Conservation (phyloP, 2,113 vertebrate species). For the Podiceps cristatus region DNA sequence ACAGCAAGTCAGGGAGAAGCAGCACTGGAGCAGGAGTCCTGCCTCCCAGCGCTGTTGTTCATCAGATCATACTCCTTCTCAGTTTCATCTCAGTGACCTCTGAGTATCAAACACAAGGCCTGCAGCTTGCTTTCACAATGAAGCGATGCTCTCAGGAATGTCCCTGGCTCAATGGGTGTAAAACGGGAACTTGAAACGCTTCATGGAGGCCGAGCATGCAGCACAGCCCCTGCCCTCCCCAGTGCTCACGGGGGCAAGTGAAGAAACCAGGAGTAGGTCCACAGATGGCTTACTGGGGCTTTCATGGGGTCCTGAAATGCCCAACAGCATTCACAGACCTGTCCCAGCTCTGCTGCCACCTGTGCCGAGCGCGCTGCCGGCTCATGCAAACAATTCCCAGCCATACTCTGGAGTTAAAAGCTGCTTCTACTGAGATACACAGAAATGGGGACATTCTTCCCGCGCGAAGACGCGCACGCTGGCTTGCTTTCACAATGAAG, state of each 20-base stretch:
- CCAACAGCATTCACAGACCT: background rate
- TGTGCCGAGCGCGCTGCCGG: background rate
- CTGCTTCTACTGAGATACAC: background rate
- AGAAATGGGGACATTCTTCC: background rate
- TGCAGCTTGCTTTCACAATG: background rate
- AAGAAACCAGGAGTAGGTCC: background rate
- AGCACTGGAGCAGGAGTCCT: background rate
- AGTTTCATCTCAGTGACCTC: background rate
- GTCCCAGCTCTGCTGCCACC: background rate
- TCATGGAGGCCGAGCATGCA: background rate
- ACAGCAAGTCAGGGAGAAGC: background rate
- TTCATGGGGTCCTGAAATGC: rapidly evolving
- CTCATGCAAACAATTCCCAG: background rate
- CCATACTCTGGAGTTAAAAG: background rate
- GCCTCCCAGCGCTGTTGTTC: background rate
- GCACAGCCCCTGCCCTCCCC: background rate
- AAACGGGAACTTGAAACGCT: background rate
- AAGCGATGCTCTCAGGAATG: background rate
- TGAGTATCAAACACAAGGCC: rapidly evolving
- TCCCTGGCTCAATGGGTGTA: background rate
- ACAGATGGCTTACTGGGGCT: rapidly evolving
- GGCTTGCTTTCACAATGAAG: background rate
- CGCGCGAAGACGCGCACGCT: rapidly evolving
- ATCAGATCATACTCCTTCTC: background rate
- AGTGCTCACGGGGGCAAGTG: background rate